Base-by-base conservation (phyloP, 2,113 vertebrate genomes). In the Nothocercus julius region DNA sequence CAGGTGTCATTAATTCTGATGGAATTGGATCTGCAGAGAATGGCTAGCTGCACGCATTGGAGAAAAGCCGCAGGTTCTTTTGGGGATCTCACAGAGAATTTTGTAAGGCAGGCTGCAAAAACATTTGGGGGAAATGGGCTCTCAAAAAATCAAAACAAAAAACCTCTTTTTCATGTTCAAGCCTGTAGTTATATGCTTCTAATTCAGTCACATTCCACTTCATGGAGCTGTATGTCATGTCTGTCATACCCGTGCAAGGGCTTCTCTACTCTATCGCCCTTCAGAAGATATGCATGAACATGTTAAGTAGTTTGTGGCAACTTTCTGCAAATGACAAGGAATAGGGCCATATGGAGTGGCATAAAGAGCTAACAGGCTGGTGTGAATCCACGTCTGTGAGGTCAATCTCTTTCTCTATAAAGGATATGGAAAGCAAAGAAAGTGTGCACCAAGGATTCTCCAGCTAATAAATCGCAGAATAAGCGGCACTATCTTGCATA, bases 11-110 rank as follows among this genome's bases (percentile, higher is more conserved):
- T 32, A 81, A 36, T 68, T 53, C 72, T 34, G 21, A 21, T 34
- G 89, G 61, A 86, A 88, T 68, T 75, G 88, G 24, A n/a, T 30
- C 11, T 67, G 36, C 4, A 78, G 76, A 81, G 86, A 54, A 70
- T 8, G 13, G 61, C 34, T 44, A 67, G 17, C 22, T 0, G 0
- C 36, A 64, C 1, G 8, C 18, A 19, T 9, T 1, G 0, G 28
- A 61, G 42, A 64, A 83, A 84, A 82, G 4, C 3, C 12, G 28
- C 21, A 25, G 16, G 17, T 18, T 86, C 45, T 16, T 49, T 79
- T 85, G 16, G 19, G n/a, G 12, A 62, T 85, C 27, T 80, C 36
- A 44, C 18, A 40, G 54, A 7, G 22, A 34, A 0, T 0, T 53
- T 79, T 72, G 18, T 32, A 61, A 63, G 34, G 19, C 28, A 70